Evolutionary conservation across 2,113 vertebrate genomes (phyloP).

Genomic region (Loxodonta africana): DNA sequence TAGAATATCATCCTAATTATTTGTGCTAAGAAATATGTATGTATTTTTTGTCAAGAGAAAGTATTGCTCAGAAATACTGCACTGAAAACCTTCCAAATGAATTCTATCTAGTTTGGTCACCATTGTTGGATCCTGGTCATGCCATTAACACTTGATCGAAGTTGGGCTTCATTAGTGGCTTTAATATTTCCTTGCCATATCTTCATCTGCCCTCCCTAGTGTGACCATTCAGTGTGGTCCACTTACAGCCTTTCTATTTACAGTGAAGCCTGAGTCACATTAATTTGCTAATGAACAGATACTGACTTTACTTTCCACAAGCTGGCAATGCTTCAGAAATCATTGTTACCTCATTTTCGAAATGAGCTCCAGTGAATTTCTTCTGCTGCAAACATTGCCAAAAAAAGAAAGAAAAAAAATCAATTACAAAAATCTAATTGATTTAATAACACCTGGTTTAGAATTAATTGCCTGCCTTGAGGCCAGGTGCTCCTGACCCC

Average conservation of each 20-base stretch:
- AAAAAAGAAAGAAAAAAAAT: slow-evolving; percentile 82
- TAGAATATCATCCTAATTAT: neutral
- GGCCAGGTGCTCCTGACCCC: slow-evolving; percentile 1
- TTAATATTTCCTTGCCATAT: slow-evolving; percentile 36
- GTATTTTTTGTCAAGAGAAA: neutral
- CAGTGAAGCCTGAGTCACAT: slow-evolving; percentile 78
- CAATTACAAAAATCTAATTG: slow-evolving; percentile 79
- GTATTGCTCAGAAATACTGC: neutral
- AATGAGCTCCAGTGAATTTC: slow-evolving; percentile 76
- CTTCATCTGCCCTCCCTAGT: slow-evolving; percentile 26
- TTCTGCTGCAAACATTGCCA: slow-evolving; percentile 60
- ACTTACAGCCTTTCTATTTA: slow-evolving; percentile 79
- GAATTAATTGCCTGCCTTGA: slow-evolving; percentile 60
- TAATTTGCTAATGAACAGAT: slow-evolving; percentile 86
- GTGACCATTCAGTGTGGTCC: neutral
- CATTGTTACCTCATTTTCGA: slow-evolving; percentile 81
- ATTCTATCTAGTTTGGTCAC: neutral
- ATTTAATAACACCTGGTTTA: slow-evolving; percentile 78
- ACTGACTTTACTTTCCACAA: slow-evolving; percentile 83
- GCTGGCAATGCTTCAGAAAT: slow-evolving; percentile 78
- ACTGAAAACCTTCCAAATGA: neutral
- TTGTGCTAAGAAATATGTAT: slow-evolving; percentile 3
- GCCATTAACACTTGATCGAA: slow-evolving; percentile 48
- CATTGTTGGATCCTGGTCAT: neutral
- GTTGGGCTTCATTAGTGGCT: neutral